Conservation (phyloP, 2,113 vertebrate species). For the Tenebrosternarchus preto region DNA sequence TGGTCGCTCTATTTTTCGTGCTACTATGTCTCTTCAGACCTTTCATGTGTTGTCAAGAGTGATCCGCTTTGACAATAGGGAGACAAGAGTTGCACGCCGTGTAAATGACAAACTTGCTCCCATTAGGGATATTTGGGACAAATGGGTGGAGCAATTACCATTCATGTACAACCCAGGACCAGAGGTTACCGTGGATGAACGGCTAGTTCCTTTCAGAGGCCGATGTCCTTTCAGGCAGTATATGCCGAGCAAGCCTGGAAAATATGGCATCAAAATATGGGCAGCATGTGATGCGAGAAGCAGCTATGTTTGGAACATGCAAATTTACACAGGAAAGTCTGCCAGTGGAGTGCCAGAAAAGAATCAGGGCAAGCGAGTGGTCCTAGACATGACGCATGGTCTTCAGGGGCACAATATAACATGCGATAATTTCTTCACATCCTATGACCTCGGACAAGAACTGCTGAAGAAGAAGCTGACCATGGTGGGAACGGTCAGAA, state of each 20-base stretch:
- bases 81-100: neutral
- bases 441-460: no score
- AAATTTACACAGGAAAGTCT: slow-evolving; percentile 27
- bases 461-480: slow-evolving; percentile 35
- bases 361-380: slow-evolving; percentile 27
- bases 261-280: no score
- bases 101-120: slow-evolving; percentile 1
- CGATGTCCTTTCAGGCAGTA: no score
- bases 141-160: no score
- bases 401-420: neutral
- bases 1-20: no score
- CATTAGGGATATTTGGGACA: neutral
- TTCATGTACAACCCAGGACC: no score
- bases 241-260: no score
- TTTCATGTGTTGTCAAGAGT: no score
- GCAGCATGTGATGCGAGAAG: neutral
- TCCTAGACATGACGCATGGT: neutral
- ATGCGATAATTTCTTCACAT: no score
- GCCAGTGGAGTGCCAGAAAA: slow-evolving; percentile 13
- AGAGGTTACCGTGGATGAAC: no score
- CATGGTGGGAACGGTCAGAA: neutral
- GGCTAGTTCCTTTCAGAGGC: no score
- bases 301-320: neutral
- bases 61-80: neutral
- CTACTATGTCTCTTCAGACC: no score